Conservation (phyloP, 2,888 invertebrate genomes). For the Tipula lateralis region DNA sequence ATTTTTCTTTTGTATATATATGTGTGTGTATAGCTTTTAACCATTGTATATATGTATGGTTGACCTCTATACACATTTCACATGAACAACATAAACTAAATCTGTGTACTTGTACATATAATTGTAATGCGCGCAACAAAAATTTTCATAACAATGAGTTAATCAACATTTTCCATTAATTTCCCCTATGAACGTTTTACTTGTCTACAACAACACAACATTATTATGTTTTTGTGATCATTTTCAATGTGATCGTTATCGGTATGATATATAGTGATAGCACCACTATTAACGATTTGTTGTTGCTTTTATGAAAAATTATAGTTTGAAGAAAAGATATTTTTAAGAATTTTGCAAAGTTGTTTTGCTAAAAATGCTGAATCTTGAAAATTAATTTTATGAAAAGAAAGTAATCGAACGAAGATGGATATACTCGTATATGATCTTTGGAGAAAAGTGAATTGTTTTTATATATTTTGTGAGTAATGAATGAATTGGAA, state of each 20-base stretch:
- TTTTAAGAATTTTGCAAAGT: neutral
- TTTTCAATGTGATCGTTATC: neutral
- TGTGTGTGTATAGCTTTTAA: neutral
- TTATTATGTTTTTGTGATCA: neutral
- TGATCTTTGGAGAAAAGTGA: neutral
- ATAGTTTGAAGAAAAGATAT: neutral
- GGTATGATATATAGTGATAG: neutral
- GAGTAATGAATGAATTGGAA: no score
- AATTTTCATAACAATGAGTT: neutral
- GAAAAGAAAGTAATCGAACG: neutral
- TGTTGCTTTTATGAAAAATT: neutral
- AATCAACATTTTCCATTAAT: neutral
- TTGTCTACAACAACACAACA: neutral
- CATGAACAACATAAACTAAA: neutral
- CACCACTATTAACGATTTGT: neutral
- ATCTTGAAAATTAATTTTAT: neutral
- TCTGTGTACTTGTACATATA: neutral
- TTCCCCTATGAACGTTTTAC: neutral
- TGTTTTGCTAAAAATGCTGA: neutral
- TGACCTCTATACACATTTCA: conserved; percentile 34
- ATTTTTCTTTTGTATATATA: neutral
- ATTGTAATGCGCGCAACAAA: neutral
- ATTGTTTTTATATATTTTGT: no score
- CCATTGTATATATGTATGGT: neutral
- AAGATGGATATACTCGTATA: neutral